Conservation (phyloP, 2,113 vertebrate genomes). For the Peromyscus californicus region DNA sequence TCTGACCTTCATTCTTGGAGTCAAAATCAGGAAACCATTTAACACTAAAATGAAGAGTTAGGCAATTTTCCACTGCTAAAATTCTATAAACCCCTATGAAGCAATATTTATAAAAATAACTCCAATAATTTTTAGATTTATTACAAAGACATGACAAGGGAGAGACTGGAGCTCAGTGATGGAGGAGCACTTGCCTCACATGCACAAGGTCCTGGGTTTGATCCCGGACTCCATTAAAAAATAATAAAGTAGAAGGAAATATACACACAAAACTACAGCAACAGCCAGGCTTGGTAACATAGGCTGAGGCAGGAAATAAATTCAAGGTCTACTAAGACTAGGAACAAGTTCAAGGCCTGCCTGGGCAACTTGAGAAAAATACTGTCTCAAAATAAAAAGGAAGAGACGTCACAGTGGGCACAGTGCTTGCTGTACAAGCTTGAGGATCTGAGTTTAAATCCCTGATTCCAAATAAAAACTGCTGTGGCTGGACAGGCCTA, state of each 20-base stretch:
- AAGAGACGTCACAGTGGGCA: not conserved
- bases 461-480: not conserved
- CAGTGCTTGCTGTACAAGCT: not conserved
- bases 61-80: constrained; percentile 41
- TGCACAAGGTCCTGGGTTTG: not conserved
- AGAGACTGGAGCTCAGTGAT: not conserved
- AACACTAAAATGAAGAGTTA: constrained; percentile 56
- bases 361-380: not conserved
- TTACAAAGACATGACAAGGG: not conserved
- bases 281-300: not conserved
- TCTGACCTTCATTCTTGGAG: constrained; percentile 24
- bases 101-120: constrained; percentile 41
- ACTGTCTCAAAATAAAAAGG: not conserved
- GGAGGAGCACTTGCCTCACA: not conserved
- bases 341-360: not conserved
- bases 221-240: not conserved
- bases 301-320: not conserved
- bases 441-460: not conserved
- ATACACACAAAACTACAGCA: constrained; percentile 10
- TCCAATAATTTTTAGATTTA: constrained; percentile 3
- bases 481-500: not conserved
- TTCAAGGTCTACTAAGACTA: not conserved
- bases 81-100: constrained; percentile 39
- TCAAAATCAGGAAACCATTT: constrained; percentile 43
- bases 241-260: not conserved